These are phyloP conservation scores for Astropecten irregularis DNA, from an alignment of 53 echinoderm and acorn worm species.

Conservation along the genomic window DNA sequence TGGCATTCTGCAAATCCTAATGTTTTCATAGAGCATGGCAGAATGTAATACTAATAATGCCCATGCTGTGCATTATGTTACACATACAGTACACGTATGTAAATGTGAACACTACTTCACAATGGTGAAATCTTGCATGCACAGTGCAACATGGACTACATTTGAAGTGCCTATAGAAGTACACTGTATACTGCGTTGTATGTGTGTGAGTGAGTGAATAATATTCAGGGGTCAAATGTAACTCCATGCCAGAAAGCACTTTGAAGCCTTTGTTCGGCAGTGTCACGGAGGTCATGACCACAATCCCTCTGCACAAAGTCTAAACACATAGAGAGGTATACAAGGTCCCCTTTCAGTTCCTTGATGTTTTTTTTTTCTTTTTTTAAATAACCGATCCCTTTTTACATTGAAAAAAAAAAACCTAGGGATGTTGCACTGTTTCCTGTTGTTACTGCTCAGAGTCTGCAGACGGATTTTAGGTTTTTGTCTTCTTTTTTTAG, in stretches of 20 bases:
- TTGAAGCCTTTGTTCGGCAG: conserved; percentile 46
- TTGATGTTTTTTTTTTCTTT: not conserved
- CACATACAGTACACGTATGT: no score
- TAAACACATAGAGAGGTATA: conserved; percentile 26
- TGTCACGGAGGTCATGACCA: conserved; percentile 52
- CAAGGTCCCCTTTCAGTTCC: conserved; percentile 36
- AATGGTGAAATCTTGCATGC: no score
- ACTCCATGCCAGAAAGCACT: conserved; percentile 22
- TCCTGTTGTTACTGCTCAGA: not conserved
- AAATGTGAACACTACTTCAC: no score
- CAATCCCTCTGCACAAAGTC: conserved; percentile 50
- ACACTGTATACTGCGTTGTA: no score
- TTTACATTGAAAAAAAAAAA: no score
- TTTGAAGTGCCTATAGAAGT: no score
- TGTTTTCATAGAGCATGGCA: no score
- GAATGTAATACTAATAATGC: no score
- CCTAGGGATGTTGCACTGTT: not conserved
- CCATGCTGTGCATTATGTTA: no score
- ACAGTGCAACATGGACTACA: no score
- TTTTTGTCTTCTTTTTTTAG: not conserved
- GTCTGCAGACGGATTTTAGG: not conserved
- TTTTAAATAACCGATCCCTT: conserved; percentile 21
- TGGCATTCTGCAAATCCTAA: no score
- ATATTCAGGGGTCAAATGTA: conserved; percentile 36
- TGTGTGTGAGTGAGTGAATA: no score